Conservation (phyloP, 2,797 vertebrate species). For the Coregonus suidteri region DNA sequence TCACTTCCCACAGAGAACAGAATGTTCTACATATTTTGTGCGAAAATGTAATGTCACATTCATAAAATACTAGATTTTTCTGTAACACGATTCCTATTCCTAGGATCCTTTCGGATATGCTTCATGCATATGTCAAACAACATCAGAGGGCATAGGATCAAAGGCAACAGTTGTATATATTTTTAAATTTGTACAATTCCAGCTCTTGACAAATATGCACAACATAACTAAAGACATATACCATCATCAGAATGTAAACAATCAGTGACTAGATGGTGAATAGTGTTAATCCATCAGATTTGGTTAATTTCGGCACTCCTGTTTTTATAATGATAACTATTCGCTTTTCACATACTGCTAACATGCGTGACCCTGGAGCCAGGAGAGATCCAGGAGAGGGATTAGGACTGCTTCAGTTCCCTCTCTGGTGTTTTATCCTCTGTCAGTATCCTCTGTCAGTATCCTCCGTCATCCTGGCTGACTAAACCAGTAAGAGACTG, state of each 20-base stretch:
- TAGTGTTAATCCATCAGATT: slow-evolving; percentile 52
- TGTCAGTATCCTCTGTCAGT: slow-evolving; percentile 21
- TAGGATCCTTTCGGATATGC: not conserved
- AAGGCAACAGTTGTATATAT: not conserved
- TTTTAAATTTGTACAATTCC: too few species aligned
- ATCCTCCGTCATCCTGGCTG: not conserved
- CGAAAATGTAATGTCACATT: not conserved
- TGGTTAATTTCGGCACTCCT: slow-evolving; percentile 65
- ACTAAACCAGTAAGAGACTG: not conserved
- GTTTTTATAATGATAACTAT: slow-evolving; percentile 67
- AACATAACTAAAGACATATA: not conserved
- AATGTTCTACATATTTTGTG: not conserved
- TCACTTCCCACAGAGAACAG: not conserved
- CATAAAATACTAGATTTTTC: not conserved
- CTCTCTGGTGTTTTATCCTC: slow-evolving; percentile 13
- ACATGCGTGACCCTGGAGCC: slow-evolving; percentile 57
- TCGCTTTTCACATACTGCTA: slow-evolving; percentile 65
- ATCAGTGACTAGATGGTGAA: slow-evolving; percentile 19
- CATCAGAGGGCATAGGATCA: not conserved
- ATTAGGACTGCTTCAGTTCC: slow-evolving; percentile 45
- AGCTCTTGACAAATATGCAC: not conserved
- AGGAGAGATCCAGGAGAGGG: slow-evolving; percentile 50
- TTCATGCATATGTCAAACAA: not conserved
- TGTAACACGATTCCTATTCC: not conserved
- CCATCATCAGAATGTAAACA: not conserved